These are phyloP conservation scores for Catocala sponsa DNA, from an alignment of 2,888 invertebrate species.

Conservation along the genomic window DNA sequence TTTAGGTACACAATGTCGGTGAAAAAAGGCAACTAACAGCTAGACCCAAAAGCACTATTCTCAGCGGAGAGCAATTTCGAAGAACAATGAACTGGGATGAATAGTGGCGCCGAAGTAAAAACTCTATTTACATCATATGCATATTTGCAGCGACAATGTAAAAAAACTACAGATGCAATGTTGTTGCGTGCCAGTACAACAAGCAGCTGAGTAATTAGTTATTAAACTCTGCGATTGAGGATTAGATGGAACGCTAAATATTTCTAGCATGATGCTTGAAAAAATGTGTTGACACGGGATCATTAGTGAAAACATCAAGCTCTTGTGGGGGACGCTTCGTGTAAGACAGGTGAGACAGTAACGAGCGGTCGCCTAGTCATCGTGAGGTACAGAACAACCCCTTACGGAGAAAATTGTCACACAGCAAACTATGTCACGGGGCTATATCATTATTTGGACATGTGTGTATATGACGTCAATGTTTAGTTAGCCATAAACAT, in stretches of 20 bases:
- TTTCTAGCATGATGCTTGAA: constrained; percentile 32
- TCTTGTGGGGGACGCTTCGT: constrained; percentile 52
- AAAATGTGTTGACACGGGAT: constrained; percentile 58
- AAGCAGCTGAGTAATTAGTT: constrained; percentile 64
- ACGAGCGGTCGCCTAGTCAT: constrained; percentile 83
- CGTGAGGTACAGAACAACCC: constrained; percentile 79
- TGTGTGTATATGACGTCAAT: constrained; percentile 14
- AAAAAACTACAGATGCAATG: constrained; percentile 58
- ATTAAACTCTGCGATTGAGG: constrained; percentile 31
- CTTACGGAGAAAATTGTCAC: constrained; percentile 81
- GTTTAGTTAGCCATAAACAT: too few relatives aligned
- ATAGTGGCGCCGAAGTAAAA: constrained; percentile 81
- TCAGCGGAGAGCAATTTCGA: constrained; percentile 82
- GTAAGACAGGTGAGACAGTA: constrained; percentile 80
- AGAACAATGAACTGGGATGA: constrained; percentile 84
- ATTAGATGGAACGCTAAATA: constrained; percentile 28
- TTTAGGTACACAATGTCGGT: constrained; percentile 58
- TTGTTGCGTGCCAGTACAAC: constrained; percentile 56
- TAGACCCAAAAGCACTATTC: constrained; percentile 77
- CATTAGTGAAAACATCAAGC: constrained; percentile 79
- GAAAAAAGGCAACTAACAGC: constrained; percentile 70
- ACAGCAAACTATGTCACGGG: constrained; percentile 80
- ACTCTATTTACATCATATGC: constrained; percentile 83
- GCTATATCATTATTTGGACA: constrained; percentile 76
- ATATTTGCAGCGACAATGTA: constrained; percentile 73